Evolutionary conservation across 2,888 invertebrate species (phyloP), one percentile per base, ranked within the genome.

Genomic region (Acheta domesticus): DNA sequence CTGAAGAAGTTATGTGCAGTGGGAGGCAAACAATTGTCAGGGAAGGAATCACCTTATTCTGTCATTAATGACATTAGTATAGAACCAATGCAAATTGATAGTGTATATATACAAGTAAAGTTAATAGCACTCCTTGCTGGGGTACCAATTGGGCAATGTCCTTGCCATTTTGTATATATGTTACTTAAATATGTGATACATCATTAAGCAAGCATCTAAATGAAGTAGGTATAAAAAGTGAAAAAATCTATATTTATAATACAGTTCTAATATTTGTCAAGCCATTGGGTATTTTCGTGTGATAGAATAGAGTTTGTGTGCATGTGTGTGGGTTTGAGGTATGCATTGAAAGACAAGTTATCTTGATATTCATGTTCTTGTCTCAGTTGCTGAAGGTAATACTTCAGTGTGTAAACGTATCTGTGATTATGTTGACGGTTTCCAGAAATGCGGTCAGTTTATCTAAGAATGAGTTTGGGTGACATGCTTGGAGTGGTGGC

Each of bases 221-320:
- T 62, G 62, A 62, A 62, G 62, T 62, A 62, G 62, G 62, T 62
- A 19, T 19, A 62, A 62, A 62, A 62, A 19, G 62, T 12, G 62
- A n/a, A 62, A 62, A 62, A 62, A 19, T 62, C 62, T 62, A 62
- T 62, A 62, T 62, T 62, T 62, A 62, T 62, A 62, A 62, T 62
- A 62, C 62, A 62, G 62, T 62, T 62, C 62, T 62, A 62, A 62
- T 62, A n/a, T 62, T 62, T 62, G 62, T 62, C 62, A 62, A 62
- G 62, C 62, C 62, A 62, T 62, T 62, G 62, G 62, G 62, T 62
- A 62, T 62, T 62, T 62, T 62, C n/a, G 62, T 62, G 62, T 62
- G 62, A 14, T 62, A 62, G 62, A 62, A 62, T 62, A n/a, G 14
- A 62, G 62, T 62, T 62, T 62, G 62, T 62, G 62, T 62, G 62